phyloP scores from a whole-genome alignment of 2,888 invertebrate species.

The Drosophila mercatorum region DNA sequence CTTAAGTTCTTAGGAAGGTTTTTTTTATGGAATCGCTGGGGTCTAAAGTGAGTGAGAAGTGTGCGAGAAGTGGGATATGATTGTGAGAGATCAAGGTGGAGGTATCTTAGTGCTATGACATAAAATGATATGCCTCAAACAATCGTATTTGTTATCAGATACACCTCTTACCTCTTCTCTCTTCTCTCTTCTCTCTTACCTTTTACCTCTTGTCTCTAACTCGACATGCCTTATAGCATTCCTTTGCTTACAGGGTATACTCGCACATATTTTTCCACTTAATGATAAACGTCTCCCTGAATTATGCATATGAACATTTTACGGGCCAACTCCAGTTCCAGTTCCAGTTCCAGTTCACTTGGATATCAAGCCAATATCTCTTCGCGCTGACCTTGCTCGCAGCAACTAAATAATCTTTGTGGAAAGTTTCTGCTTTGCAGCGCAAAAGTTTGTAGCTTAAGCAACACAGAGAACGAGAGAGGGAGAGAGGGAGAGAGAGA shows the following conservation, averaged over 20 bases:
- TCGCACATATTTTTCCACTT: background rate
- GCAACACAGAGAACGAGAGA: background rate
- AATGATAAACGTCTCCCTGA: background rate
- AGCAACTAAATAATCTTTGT: conserved; percentile 66
- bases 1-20: too few species aligned
- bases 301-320: background rate
- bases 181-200: too few species aligned
- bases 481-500: background rate
- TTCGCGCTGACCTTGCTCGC: conserved; percentile 9
- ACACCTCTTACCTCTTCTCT: too few species aligned
- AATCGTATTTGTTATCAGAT: too few species aligned
- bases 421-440: conserved; percentile 62
- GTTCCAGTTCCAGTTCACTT: background rate
- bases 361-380: background rate
- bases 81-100: background rate
- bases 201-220: too few species aligned
- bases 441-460: conserved; percentile 41
- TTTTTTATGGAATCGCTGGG: too few species aligned
- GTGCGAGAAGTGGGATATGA: background rate
- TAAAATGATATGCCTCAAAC: too few species aligned
- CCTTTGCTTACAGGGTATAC: background rate
- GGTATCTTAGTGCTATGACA: background rate
- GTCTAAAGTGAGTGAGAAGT: too few species aligned
- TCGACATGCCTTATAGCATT: too few species aligned
- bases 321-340: background rate